A percentile compares a stretch with the other conserved stretches of the same genome.
phyloP scores from a whole-genome alignment of 2,888 invertebrate genomes.

The Chymomyza procnemis region DNA sequence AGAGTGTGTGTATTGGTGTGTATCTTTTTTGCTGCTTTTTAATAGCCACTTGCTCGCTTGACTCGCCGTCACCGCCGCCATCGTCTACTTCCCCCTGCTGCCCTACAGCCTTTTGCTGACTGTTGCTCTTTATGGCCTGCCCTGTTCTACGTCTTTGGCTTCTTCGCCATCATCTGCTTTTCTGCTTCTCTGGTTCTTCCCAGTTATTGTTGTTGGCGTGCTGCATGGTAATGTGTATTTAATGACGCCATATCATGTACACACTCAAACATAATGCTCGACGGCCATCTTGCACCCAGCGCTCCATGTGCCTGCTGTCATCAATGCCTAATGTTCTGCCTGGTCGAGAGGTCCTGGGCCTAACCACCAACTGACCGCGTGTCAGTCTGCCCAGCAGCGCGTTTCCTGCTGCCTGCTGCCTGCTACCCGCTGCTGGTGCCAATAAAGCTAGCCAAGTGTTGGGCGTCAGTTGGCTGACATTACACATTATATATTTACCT shows the following conservation, averaged over 20 bases:
- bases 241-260: slow-evolving; percentile 73
- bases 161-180: not conserved
- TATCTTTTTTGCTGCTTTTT: slow-evolving; percentile 47
- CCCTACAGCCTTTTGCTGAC: slow-evolving; percentile 32
- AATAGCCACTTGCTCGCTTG: slow-evolving; percentile 55
- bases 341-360: not conserved
- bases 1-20: slow-evolving; percentile 17
- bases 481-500: not conserved
- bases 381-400: slow-evolving; percentile 20
- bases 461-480: slow-evolving; percentile 23
- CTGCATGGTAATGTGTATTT: slow-evolving; percentile 68
- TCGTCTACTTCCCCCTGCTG: slow-evolving; percentile 21
- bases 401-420: not conserved
- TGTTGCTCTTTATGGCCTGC: slow-evolving; percentile 44
- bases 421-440: slow-evolving; percentile 60
- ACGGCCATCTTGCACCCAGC: slow-evolving; percentile 26
- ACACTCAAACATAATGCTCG: slow-evolving; percentile 58
- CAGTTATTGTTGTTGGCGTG: slow-evolving; percentile 19
- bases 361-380: slow-evolving; percentile 36
- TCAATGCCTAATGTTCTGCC: slow-evolving; percentile 29
- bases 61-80: slow-evolving; percentile 45
- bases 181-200: not conserved
- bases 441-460: slow-evolving; percentile 45
- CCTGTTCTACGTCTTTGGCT: not conserved
- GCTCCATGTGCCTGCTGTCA: slow-evolving; percentile 32